These are phyloP conservation scores for Rhynchonema sp. DNA, from an alignment of 2,888 invertebrate species.

Conservation along the genomic window DNA sequence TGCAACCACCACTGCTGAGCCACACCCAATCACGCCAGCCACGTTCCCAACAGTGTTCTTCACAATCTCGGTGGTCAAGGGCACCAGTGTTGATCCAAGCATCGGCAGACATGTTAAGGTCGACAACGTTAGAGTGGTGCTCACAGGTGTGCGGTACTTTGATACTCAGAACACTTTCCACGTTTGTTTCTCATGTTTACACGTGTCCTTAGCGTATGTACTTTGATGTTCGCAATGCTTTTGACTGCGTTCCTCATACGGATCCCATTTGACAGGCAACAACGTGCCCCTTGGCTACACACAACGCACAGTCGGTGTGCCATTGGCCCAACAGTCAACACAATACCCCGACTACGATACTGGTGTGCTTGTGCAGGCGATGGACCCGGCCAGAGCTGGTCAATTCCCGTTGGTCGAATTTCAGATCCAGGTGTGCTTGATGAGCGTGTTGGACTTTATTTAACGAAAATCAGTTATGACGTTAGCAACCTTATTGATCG, in stretches of 20 bases:
- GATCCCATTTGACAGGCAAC: neutral
- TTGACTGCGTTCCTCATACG: too few relatives aligned
- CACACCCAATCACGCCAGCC: neutral
- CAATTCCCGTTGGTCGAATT: constrained; percentile 5
- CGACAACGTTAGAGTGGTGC: neutral
- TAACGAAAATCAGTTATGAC: too few relatives aligned
- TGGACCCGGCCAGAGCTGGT: constrained; percentile 6
- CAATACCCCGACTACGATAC: constrained; percentile 6
- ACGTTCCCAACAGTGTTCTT: constrained; percentile 4
- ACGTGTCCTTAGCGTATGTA: too few relatives aligned
- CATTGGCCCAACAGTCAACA: neutral
- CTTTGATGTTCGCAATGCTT: too few relatives aligned
- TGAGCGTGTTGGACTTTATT: neutral
- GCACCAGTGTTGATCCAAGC: neutral
- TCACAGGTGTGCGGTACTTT: too few relatives aligned
- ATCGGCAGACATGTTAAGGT: neutral
- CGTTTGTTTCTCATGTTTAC: too few relatives aligned
- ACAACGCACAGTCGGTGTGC: neutral
- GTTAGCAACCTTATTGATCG: too few relatives aligned
- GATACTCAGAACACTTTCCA: too few relatives aligned
- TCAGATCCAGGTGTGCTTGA: neutral
- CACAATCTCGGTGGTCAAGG: constrained; percentile 5
- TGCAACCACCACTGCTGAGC: neutral
- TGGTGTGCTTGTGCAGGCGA: constrained; percentile 2
- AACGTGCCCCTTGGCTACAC: constrained; percentile 8